Evolutionary conservation across 2,113 vertebrate genomes (phyloP), one percentile per base, ranked within the genome.

Genomic region (Plecotus auritus): DNA sequence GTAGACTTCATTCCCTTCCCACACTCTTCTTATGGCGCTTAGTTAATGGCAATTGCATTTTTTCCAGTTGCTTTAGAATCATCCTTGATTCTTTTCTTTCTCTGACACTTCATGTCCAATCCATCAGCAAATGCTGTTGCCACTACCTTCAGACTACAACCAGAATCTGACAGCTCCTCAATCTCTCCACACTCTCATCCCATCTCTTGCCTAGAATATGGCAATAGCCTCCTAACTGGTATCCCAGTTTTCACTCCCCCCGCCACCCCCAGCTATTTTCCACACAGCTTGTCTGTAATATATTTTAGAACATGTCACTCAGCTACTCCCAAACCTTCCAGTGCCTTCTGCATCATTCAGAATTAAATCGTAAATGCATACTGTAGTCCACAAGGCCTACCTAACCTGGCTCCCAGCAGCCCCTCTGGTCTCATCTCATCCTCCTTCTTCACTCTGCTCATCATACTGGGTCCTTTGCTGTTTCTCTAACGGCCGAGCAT

Each of bases 71-170:
- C 72, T 77, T 93, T 59, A 89, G 81, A 56, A 66, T 92, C 83
- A 47, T 84, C 70, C 49, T 80, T 76, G 74, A 72, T 59, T 80
- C 54, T 77, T 72, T 81, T 42, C 45, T 51, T 90, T 61, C 51
- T 93, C n/a, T 93, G 42, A 82, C 12, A 28, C 28, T 42, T 88
- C 26, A 72, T 22, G 16, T 78, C 66, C 82, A 81, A 26, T 40
- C 84, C 92, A 72, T 84, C 80, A 91, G 88, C 80, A 93, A n/a
- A 59, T 84, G 76, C 81, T 84, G 86, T 70, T 30, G 51, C 42
- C 42, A 40, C n/a, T 74, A 2, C 64, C 87, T 94, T 93, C 81
- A 76, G 42, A 85, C 74, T 51, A 6, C 16, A 89, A 61, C 72
- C 14, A 64, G 88, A 35, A 35, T 35, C 61, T 85, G 64, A 94